Evolutionary conservation across 2,888 invertebrate species (phyloP).

Genomic region (Drosophila phalerata): DNA sequence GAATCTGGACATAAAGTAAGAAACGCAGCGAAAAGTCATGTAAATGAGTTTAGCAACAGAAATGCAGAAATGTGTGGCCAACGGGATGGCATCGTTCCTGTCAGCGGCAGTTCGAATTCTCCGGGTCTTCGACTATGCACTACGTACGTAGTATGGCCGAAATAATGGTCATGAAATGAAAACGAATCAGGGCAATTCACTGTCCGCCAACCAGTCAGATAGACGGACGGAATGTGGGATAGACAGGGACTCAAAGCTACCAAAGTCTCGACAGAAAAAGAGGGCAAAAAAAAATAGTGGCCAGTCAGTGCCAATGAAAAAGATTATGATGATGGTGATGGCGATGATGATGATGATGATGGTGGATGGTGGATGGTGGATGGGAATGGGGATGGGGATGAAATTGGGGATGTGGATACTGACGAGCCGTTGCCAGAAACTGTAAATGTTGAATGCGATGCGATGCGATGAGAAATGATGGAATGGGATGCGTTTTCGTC

Average conservation of each 20-base stretch:
- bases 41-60: slow-evolving; percentile 70
- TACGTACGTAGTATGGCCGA: slow-evolving; percentile 26
- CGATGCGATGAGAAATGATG: slow-evolving; percentile 26
- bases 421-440: slow-evolving; percentile 39
- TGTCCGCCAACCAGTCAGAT: slow-evolving; percentile 17
- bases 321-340: slow-evolving; percentile 22
- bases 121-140: slow-evolving; percentile 27
- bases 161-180: slow-evolving; percentile 71
- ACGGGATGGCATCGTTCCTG: slow-evolving; percentile 1
- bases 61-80: slow-evolving; percentile 45
- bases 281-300: slow-evolving; percentile 29
- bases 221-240: slow-evolving; percentile 13
- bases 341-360: slow-evolving; percentile 24
- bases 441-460: slow-evolving; percentile 62
- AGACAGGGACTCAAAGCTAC: slow-evolving; percentile 5
- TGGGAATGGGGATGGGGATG: too few relatives aligned
- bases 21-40: slow-evolving; percentile 63
- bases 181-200: slow-evolving; percentile 70
- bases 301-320: slow-evolving; percentile 42
- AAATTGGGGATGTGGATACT: slow-evolving; percentile 27
- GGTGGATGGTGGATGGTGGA: slow-evolving; percentile 9
- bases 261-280: slow-evolving; percentile 6
- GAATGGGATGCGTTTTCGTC: slow-evolving; percentile 30
- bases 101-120: slow-evolving; percentile 32
- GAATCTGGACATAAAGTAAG: slow-evolving; percentile 26